Evolutionary conservation across 1,140 invertebrate species (phyloP), one percentile per base, ranked within the genome.

Genomic region (Epicauta chinensis): DNA sequence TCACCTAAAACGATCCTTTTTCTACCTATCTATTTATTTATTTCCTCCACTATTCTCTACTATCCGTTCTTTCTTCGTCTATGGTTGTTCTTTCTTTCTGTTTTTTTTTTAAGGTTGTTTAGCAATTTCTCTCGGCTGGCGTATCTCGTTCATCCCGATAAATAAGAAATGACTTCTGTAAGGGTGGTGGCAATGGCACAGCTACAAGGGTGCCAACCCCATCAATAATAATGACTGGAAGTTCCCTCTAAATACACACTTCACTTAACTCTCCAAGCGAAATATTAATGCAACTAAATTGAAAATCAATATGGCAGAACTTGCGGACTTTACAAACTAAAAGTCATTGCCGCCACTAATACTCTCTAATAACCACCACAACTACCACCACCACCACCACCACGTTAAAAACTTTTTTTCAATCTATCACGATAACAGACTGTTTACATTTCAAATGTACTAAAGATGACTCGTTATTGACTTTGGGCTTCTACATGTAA

Each of bases 201-300:
- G 50, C 46, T 54, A 54, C 58, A 60, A 61, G 59, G 59, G 61
- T 59, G 56, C 56, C 61, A 63, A 61, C 61, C 61, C 61, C 60
- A 64, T 64, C 62, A 62, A 64, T 64, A 64, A 64, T 64, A 62
- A 64, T 64, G 62, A 62, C 60, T 64, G 53, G 52, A 51, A 61
- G 55, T 63, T 62, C 62, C 58, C 62, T 63, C 59, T 64, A 64
- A 64, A 64, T 62, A 64, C 60, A 64, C 62, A 64, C 60, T 62
- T 53, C 58, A 57, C 54, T 62, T 62, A 63, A 62, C 62, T 64
- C 62, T 58, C 60, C 43, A 55, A 57, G 62, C 59, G 58, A 62
- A 63, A 63, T 64, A 64, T 64, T 64, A 64, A 64, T 64, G 60
- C 62, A 58, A 62, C 49, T 60, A 64, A 64, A 64, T 64, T 62